Base-by-base conservation (phyloP, 2,888 invertebrate genomes). In the Patella ulyssiponensis region DNA sequence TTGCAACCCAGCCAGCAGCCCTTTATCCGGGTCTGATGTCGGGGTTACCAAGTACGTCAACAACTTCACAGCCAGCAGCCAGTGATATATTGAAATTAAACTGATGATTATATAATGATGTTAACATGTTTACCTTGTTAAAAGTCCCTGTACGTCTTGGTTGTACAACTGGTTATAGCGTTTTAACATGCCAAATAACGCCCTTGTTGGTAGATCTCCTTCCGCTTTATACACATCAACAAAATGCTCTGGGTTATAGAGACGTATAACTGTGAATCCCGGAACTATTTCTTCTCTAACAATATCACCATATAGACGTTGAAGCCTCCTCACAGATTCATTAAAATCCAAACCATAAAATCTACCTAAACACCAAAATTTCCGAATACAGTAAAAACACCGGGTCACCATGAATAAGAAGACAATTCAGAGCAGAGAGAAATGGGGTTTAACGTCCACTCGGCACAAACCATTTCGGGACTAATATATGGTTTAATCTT, bases 131-230 rank as follows among this genome's bases (percentile, higher is more conserved):
- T 77, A 79, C 79, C 79, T 77, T 3, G 79, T 79, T 9, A 79
- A 56, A 14, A 79, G 73, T 9, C 79, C 79, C n/a, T 79, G 79
- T 1, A 72, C 72, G 9, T 73, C 74, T 11, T 79, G 56, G 33
- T 79, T 79, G 53, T 79, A 69, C 11, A 75, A 70, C n/a, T 79
- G 58, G 75, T 79, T 79, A 73, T 79, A 79, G n/a, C 74, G 77
- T 15, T 72, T 51, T 52, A 79, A 74, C 20, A 79, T 53, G 20
- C 75, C 79, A 64, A 79, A 77, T 14, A 77, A 52, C 64, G 77
- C 77, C 71, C 79, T 56, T n/a, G 54, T 64, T 14, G 79, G 79
- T 44, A 54, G 56, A 14, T 77, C 74, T 15, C 75, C 72, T 71
- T 79, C 79, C 64, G 77, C 77, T 56, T 54, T 74, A 73, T 74